Base-by-base conservation (phyloP, 2,797 vertebrate genomes). In the Arremon aurantiirostris region DNA sequence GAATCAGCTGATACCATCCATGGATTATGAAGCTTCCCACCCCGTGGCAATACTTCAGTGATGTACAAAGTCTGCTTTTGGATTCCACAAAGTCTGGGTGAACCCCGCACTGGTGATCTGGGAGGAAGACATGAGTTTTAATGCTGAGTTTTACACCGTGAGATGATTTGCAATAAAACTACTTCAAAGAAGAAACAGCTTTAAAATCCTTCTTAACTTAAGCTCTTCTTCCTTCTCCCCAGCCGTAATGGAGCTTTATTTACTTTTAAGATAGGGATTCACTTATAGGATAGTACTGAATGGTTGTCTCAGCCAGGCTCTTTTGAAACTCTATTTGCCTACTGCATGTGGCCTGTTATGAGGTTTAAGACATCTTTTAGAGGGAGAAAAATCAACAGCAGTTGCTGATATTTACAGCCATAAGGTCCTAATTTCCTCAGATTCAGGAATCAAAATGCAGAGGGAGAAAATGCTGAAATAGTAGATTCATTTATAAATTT, bases 101-200 rank as follows among this genome's bases (percentile, higher is more conserved):
- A 85, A 42, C 83, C 63, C 68, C 66, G 61, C 37, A 7, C 18
- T 47, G 63, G 19, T 49, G 44, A 70, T 56, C 17, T 82, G 77
- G 89, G 70, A 63, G 66, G 57, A 86, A 59, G 53, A 68, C 63
- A 34, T 0, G 20, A 78, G 55, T 81, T 86, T 81, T 69, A 90
- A 84, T 69, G 70, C 41, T 39, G 76, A 44, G 41, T 64, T 96
- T 77, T 86, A 89, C 81, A 22, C 66, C 10, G 3, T 46, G 68
- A 90, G 70, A 70, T 82, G 63, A 66, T 94, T 93, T 73, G 30
- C 52, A 86, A 35, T 68, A 87, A 92, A 82, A 55, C n/a, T 27
- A 50, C 89, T 95, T 95, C 81, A 90, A 86, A 94, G 77, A 90
- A 57, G 63, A 63, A 92, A 86, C 52, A 46, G 59, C 63, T 92